A percentile compares a stretch with the other conserved stretches of the same genome.
These are phyloP conservation scores for Cricetomys ansorgei DNA, from an alignment of 2,113 vertebrate species.

Conservation along the genomic window DNA sequence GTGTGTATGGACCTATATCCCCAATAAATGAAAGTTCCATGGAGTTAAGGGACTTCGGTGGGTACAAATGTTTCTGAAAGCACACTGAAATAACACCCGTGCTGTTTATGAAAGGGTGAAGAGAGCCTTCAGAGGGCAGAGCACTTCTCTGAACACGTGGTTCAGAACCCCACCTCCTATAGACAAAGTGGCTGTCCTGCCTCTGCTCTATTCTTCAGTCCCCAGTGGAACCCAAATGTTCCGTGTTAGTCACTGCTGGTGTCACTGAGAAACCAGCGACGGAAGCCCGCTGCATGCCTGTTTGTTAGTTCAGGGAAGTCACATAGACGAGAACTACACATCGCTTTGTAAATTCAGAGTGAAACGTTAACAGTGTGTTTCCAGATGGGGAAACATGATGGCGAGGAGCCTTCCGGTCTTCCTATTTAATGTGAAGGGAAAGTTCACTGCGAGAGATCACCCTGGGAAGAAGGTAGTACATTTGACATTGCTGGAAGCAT, in stretches of 20 bases:
- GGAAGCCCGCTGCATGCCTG: background rate
- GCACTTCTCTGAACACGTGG: background rate
- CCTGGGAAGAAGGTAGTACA: background rate
- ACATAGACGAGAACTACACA: background rate
- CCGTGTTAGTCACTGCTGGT: background rate
- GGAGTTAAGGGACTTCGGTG: background rate
- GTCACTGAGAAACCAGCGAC: background rate
- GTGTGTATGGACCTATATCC: background rate
- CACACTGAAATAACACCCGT: background rate
- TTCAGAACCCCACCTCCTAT: background rate
- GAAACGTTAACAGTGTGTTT: background rate
- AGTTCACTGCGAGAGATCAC: background rate
- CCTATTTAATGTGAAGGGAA: accelerated
- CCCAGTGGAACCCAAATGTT: background rate
- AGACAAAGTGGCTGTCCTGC: background rate
- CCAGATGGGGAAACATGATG: too few relatives aligned
- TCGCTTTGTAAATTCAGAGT: background rate
- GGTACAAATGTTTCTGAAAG: background rate
- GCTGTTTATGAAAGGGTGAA: background rate
- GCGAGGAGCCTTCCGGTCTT: background rate
- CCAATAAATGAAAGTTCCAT: background rate
- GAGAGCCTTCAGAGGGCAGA: background rate
- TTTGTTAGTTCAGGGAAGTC: too few relatives aligned
- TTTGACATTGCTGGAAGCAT: background rate
- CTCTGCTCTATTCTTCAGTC: background rate